Conservation (phyloP, 2,888 invertebrate species). For the Ceriagrion tenellum region DNA sequence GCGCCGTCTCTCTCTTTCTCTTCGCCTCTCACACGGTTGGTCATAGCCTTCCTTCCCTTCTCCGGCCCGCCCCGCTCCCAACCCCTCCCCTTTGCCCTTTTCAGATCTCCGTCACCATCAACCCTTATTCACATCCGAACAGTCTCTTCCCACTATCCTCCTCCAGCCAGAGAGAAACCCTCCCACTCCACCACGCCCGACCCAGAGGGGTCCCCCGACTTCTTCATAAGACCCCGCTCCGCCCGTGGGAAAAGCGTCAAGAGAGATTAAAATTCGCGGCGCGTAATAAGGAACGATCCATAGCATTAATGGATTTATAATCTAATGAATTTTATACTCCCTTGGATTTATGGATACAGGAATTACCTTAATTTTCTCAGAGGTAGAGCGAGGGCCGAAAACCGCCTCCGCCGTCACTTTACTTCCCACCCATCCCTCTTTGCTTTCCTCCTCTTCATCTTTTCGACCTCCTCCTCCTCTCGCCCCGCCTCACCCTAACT, state of each 20-base stretch:
- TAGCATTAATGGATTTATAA: slow-evolving; percentile 69
- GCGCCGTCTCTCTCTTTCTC: slow-evolving; percentile 46
- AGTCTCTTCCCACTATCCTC: background rate
- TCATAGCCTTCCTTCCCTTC: slow-evolving; percentile 24
- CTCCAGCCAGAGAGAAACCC: background rate
- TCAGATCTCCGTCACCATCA: slow-evolving; percentile 47
- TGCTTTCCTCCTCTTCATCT: background rate
- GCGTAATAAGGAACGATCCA: slow-evolving; percentile 69
- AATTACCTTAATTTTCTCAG: slow-evolving; percentile 68
- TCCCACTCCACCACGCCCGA: background rate
- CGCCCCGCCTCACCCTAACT: background rate
- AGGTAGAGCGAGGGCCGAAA: slow-evolving; percentile 38
- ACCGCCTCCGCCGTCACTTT: background rate
- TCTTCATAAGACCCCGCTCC: slow-evolving; percentile 52
- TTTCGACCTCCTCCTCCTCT: background rate
- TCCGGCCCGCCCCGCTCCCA: background rate
- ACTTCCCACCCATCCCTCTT: background rate
- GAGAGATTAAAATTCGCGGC: slow-evolving; percentile 67
- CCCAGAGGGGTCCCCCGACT: slow-evolving; percentile 1
- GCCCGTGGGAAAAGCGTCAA: slow-evolving; percentile 63
- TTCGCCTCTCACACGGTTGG: background rate
- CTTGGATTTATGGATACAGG: slow-evolving; percentile 69
- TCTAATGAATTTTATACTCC: slow-evolving; percentile 69
- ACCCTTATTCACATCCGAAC: slow-evolving; percentile 43
- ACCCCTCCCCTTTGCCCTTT: background rate